Base-by-base conservation (phyloP, 2,113 vertebrate species). In the Dicerorhinus sumatrensis region DNA sequence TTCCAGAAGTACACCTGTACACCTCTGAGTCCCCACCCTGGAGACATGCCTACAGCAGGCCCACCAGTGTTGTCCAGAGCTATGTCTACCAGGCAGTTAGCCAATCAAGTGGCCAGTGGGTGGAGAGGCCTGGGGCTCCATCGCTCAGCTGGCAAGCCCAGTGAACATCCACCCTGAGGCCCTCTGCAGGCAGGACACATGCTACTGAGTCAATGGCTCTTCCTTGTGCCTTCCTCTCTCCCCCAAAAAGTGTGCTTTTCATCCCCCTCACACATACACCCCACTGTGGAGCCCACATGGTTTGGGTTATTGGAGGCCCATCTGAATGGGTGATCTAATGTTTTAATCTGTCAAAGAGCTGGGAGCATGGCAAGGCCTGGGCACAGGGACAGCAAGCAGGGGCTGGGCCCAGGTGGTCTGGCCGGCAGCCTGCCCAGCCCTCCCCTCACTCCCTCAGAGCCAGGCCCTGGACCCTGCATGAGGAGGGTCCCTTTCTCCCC, bases 281-380 rank as follows among this genome's bases (percentile, higher is more conserved):
- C 33, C 65, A 17, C 39, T 11, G 25, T 3, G 21, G 46, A 79
- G 4, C 17, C 58, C 83, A 70, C 54, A 12, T 77, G 88, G 48
- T 48, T 77, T 85, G 82, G 60, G 70, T 69, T 96, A 65, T 14
- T 20, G 25, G 36, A 89, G 54, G 16, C 60, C 48, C 25, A 60
- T 73, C 87, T 83, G 51, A 95, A 73, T 17, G 39, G 73, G 9
- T 67, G 5, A 48, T 69, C 72, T 95, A 58, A 70, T n/a, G 31
- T 69, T 80, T 95, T 81, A 70, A 91, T 42, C 89, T 81, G 62
- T 87, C 82, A 77, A 62, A 56, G 36, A 75, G 77, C 65, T 51
- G 72, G 87, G 75, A 84, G 20, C 39, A 54, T 23, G 48, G 89
- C 56, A 89, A 86, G 46, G 58, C 36, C 75, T 42, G 62, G 16